Conservation (phyloP, 2,113 vertebrate genomes). For the Passer montanus region DNA sequence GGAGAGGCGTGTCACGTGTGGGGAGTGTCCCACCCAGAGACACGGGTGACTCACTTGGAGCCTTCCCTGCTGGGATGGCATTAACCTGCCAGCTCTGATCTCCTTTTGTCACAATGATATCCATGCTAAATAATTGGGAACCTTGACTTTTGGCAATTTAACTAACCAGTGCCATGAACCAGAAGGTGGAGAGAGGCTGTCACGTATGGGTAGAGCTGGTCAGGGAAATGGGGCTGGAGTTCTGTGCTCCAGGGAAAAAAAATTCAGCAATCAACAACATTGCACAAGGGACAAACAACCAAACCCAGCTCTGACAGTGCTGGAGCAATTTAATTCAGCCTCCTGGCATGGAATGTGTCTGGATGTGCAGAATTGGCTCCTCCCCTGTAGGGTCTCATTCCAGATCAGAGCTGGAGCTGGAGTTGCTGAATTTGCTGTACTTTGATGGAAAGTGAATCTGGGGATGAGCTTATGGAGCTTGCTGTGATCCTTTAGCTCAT, state of each 20-base stretch:
- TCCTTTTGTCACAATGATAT: neutral
- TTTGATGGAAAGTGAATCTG: neutral
- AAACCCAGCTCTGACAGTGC: neutral
- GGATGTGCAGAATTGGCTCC: neutral
- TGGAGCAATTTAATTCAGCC: neutral
- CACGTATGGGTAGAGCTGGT: neutral
- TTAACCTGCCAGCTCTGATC: neutral
- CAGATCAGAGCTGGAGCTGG: neutral
- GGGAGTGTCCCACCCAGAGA: neutral
- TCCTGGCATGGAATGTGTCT: neutral
- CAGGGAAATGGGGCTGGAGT: neutral
- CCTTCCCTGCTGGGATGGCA: neutral
- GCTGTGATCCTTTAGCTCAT: neutral
- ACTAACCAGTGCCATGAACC: neutral
- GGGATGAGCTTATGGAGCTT: neutral
- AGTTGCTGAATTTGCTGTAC: neutral
- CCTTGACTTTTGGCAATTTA: neutral
- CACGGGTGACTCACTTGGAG: neutral
- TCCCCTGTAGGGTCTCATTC: neutral
- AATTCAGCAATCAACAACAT: neutral
- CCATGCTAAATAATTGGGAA: neutral
- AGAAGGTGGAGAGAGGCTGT: neutral
- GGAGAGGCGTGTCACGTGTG: constrained; percentile 18
- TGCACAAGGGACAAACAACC: neutral
- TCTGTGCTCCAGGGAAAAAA: neutral